Evolutionary conservation across 1,140 invertebrate species (phyloP).

Genomic region (Papilio aristodemus): DNA sequence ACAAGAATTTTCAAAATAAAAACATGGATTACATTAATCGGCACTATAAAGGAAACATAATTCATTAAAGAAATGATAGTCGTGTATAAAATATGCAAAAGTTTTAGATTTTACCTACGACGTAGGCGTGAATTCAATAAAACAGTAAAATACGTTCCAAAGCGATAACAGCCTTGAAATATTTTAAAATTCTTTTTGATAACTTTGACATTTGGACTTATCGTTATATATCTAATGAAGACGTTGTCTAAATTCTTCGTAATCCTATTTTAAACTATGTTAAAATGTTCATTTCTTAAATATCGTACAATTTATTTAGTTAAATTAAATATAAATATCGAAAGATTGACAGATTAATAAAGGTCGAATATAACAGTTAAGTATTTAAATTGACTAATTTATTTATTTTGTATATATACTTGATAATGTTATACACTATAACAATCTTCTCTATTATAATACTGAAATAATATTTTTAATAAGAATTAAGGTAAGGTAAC

Average conservation of each 20-base stretch:
- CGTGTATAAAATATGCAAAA: not conserved
- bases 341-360: too few species aligned
- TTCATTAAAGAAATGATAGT: not conserved
- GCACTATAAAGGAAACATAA: not conserved
- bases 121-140: not conserved
- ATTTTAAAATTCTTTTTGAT: not conserved
- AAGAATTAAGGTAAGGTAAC: not conserved
- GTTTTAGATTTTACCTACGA: not conserved
- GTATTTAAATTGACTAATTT: not conserved
- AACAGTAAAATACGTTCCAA: not conserved
- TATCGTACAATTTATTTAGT: not conserved
- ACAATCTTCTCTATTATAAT: too few species aligned
- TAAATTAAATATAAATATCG: not conserved
- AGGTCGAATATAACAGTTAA: too few species aligned
- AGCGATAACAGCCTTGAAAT: not conserved
- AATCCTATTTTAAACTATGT: constrained; percentile 8
- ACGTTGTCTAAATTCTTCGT: constrained; percentile 2
- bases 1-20: not conserved
- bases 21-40: not conserved
- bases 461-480: not conserved
- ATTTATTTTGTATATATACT: too few species aligned
- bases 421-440: too few species aligned
- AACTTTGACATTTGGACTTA: constrained; percentile 20
- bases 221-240: constrained; percentile 9
- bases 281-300: constrained; percentile 10